Evolutionary conservation across 2,797 vertebrate species (phyloP), one percentile per base, ranked within the genome.

Genomic region (Gymnocypris eckloni): DNA sequence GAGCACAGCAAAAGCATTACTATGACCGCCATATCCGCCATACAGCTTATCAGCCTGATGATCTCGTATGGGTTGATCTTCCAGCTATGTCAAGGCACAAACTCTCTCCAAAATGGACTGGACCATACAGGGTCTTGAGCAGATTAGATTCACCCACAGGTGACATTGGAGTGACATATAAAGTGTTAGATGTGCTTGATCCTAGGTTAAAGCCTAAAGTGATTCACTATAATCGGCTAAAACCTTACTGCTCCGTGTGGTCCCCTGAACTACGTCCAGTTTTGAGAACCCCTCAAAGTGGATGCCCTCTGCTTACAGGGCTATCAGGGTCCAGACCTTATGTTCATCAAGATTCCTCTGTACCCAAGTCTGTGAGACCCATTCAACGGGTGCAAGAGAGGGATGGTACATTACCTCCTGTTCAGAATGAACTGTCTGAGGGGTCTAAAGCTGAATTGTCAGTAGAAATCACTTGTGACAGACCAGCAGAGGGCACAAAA

Each of bases 1-100:
- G 43, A 41, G n/a, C 45, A 16, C 79, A 83, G 45, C 83, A 87
- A 80, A 86, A 85, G 37, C 50, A 76, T 12, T 86, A 89, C 86
- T 85, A 87, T 78, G 86, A 85, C 59, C 22, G 52, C 43, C 56
- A 18, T 39, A 45, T 71, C 45, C 64, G 73, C 20, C 86, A 89
- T 43, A 81, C 15, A 52, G 67, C 89, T 54, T 86, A 86, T 78
- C 56, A 84, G 50, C 69, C 76, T 80, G 71, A 84, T 73, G 78
- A 89, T 69, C 67, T 83, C 2, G 85, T 87, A 16, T 85, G 85
- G 87, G 67, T 85, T 82, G 85, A 88, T 25, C 79, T 88, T n/a
- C 85, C 85, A 13, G 73, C 75, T 54, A 28, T 85, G 7, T 18
- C 81, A 4, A 81, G 79, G 67, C 82, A 90, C 20, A 88, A 87